Conservation (phyloP, 2,888 invertebrate genomes). For the Alsophila aescularia region DNA sequence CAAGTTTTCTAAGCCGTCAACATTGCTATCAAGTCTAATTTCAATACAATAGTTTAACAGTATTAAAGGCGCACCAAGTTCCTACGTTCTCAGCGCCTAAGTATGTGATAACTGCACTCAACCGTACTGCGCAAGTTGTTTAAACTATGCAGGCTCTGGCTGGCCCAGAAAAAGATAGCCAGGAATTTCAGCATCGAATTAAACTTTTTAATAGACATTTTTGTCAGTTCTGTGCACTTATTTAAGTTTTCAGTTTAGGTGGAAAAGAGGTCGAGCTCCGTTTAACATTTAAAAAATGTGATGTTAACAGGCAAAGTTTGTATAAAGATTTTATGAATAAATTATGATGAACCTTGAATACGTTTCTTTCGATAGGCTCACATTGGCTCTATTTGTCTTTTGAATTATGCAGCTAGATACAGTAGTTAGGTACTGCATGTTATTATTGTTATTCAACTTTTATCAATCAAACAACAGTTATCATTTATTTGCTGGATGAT, state of each 20-base stretch:
- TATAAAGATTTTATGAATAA: conserved; percentile 4
- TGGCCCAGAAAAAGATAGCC: conserved; percentile 42
- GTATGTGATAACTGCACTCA: conserved; percentile 55
- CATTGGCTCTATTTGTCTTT: not conserved
- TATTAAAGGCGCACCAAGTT: conserved; percentile 22
- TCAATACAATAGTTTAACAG: conserved; percentile 23
- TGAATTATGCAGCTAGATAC: not conserved
- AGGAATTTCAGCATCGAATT: conserved; percentile 48
- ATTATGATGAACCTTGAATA: not conserved
- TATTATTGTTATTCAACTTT: conserved; percentile 9
- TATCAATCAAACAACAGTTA: conserved; percentile 19
- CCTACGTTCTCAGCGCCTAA: conserved; percentile 40
- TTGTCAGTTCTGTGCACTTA: conserved; percentile 35
- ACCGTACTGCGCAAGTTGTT: conserved; percentile 44
- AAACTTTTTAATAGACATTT: conserved; percentile 44
- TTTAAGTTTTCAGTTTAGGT: conserved; percentile 27
- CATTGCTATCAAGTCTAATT: conserved; percentile 22
- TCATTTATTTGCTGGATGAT: conserved; percentile 21
- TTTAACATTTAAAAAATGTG: conserved; percentile 22
- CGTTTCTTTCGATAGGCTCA: not conserved
- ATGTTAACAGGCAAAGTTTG: not conserved
- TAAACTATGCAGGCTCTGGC: conserved; percentile 47
- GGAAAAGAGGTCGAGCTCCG: conserved; percentile 18
- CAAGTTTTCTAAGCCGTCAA: conserved; percentile 11
- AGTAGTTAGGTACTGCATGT: not conserved